Percentiles rank a stretch among this genome's conserved stretches.
Conservation (phyloP, 2,888 invertebrate species). For the Notocelia uddmanniana region DNA sequence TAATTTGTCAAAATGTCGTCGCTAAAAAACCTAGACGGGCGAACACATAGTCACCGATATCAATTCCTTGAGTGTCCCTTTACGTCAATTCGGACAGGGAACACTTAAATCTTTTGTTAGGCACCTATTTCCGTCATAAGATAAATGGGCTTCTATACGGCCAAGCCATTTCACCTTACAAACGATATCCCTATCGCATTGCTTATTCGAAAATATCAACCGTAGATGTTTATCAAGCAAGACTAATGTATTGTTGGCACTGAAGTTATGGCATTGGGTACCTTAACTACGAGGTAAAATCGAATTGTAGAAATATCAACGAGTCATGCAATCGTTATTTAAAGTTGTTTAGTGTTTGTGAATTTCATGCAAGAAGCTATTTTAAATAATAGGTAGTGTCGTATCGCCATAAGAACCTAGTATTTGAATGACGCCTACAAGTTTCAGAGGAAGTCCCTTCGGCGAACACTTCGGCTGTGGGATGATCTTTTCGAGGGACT, state of each 20-base stretch:
- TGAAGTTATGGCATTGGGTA: conserved; percentile 11
- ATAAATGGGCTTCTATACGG: conserved; percentile 1
- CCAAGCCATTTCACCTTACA: conserved; percentile 20
- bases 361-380: conserved; percentile 23
- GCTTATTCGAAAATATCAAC: conserved; percentile 18
- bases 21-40: too few relatives aligned
- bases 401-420: neutral
- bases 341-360: conserved; percentile 2
- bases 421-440: too few relatives aligned
- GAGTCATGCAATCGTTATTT: conserved; percentile 23
- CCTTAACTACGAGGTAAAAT: conserved; percentile 9
- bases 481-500: too few relatives aligned
- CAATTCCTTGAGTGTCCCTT: neutral
- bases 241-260: conserved; percentile 17
- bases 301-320: conserved; percentile 17
- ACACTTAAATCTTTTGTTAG: neutral
- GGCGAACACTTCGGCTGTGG: too few relatives aligned
- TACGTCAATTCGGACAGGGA: neutral
- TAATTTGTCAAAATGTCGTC: too few relatives aligned
- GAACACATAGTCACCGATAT: too few relatives aligned
- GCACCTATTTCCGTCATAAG: conserved; percentile 6
- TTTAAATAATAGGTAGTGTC: neutral
- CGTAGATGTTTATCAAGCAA: conserved; percentile 16
- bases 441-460: neutral
- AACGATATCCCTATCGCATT: neutral